Conservation (phyloP, 1,140 invertebrate genomes). For the Drosophila ambigua region DNA sequence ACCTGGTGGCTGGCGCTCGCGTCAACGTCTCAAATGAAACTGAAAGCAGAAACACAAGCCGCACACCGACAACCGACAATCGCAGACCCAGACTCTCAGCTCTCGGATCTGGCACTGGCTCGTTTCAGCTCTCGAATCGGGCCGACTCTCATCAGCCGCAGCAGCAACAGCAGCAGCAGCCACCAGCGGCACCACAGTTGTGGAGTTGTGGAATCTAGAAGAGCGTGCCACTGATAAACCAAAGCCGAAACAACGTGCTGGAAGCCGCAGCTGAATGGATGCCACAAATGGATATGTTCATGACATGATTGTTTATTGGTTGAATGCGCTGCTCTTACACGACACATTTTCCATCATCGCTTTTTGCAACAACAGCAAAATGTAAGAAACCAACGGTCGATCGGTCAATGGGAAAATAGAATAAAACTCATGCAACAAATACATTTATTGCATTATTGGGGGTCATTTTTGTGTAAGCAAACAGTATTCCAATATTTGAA, state of each 20-base stretch:
- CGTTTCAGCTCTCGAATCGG: conserved; percentile 16
- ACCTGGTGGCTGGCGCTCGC: conserved; percentile 61
- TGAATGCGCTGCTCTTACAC: conserved; percentile 7
- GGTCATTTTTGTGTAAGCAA: too few relatives aligned
- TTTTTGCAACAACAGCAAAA: too few relatives aligned
- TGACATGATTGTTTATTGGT: conserved; percentile 50
- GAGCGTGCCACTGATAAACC: conserved; percentile 76
- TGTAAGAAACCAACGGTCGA: too few relatives aligned
- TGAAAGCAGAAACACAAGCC: conserved; percentile 74
- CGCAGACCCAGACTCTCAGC: conserved; percentile 27
- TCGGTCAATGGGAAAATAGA: too few relatives aligned
- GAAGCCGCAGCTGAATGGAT: conserved; percentile 61
- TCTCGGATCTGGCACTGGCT: conserved; percentile 13
- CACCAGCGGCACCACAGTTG: conserved; percentile 13
- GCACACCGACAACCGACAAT: conserved; percentile 9
- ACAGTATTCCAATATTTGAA: too few relatives aligned
- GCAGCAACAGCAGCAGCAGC: not conserved
- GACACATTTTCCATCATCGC: too few relatives aligned
- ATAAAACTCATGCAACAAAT: too few relatives aligned
- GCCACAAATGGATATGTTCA: conserved; percentile 58
- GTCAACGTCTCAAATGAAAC: conserved; percentile 80
- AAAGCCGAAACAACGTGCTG: conserved; percentile 64
- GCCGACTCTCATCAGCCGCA: conserved; percentile 16
- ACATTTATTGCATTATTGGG: too few relatives aligned
- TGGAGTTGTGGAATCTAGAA: conserved; percentile 65